phyloP scores from a whole-genome alignment of 2,797 vertebrate species.

The Falco naumanni region DNA sequence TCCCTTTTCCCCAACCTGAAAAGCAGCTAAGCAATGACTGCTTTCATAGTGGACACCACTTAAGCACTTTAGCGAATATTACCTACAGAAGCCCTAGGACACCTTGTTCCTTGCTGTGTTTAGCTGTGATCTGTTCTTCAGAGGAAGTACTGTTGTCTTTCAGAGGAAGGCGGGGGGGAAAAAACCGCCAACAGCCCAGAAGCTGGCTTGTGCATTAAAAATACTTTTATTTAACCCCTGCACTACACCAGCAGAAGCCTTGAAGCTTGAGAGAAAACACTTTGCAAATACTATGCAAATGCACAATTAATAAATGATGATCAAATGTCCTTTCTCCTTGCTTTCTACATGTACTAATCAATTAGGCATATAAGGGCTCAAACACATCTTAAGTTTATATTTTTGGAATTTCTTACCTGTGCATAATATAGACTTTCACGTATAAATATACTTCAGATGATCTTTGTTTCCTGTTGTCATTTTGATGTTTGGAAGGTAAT shows the following conservation, averaged over 20 bases:
- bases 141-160: background rate
- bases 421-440: rapidly evolving
- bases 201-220: background rate
- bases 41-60: background rate
- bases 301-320: background rate
- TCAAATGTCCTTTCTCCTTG: background rate
- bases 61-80: background rate
- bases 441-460: background rate
- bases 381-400: background rate
- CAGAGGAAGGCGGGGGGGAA: rapidly evolving
- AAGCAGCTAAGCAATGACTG: background rate
- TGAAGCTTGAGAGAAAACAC: background rate
- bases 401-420: background rate
- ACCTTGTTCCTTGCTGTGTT: background rate
- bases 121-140: background rate
- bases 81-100: background rate
- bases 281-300: background rate
- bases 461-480: background rate
- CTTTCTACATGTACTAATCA: background rate
- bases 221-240: background rate
- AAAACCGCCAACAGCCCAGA: background rate
- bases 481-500: background rate
- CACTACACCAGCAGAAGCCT: background rate
- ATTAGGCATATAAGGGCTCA: background rate
- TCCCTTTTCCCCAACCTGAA: background rate